Conservation (phyloP, 1,140 invertebrate genomes). For the Drosophila albomicans region DNA sequence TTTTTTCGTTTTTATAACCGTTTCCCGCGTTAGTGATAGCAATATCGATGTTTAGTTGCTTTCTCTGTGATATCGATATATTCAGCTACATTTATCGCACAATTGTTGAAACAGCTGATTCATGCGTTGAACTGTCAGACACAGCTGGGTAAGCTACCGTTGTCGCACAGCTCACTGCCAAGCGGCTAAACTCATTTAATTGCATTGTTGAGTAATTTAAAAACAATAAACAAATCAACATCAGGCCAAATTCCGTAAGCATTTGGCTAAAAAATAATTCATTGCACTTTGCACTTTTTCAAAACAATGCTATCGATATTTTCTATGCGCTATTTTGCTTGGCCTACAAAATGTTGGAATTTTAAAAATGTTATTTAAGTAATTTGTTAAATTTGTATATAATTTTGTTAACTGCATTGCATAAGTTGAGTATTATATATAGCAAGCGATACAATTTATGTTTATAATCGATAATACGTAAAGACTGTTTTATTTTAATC, state of each 20-base stretch:
- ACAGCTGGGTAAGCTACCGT: slow-evolving; percentile 9
- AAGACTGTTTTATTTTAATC: background rate
- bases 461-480: slow-evolving; percentile 31
- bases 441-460: background rate
- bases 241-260: too few relatives aligned
- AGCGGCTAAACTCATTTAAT: too few relatives aligned
- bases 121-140: background rate
- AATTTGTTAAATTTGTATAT: too few relatives aligned
- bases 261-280: too few relatives aligned
- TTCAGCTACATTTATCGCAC: background rate
- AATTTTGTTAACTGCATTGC: too few relatives aligned
- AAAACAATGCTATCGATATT: too few relatives aligned
- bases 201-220: too few relatives aligned
- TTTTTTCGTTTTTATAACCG: background rate
- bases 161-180: background rate
- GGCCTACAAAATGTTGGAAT: too few relatives aligned
- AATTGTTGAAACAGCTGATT: slow-evolving; percentile 12
- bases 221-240: too few relatives aligned
- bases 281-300: too few relatives aligned
- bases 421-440: background rate
- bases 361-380: too few relatives aligned
- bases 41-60: background rate
- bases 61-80: background rate
- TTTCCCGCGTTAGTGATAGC: background rate
- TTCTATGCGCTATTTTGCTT: too few relatives aligned